Percentiles rank a stretch among this genome's conserved stretches.
phyloP scores from a whole-genome alignment of 2,797 vertebrate species.

The Halcyon badia region DNA sequence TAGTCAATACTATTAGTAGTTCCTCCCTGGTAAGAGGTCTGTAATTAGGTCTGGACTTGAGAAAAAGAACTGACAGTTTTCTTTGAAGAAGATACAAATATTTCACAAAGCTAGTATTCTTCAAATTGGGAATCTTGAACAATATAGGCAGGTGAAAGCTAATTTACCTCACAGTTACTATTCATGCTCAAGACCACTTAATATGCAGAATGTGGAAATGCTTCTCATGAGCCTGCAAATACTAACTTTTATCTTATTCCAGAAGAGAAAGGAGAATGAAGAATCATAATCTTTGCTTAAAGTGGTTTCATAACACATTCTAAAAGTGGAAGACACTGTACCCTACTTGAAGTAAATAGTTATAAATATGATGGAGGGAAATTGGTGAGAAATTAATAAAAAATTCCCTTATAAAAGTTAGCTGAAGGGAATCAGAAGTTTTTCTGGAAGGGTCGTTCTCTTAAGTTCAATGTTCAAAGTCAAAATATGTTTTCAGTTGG shows the following conservation, averaged over 20 bases:
- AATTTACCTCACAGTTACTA: background rate
- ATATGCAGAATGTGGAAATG: background rate
- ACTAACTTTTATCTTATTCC: background rate
- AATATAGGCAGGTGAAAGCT: background rate
- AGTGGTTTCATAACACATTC: background rate
- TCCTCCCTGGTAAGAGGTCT: background rate
- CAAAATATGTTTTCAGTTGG: background rate
- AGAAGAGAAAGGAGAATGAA: background rate
- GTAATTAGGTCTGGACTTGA: background rate
- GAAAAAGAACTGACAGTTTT: background rate
- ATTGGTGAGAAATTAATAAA: background rate
- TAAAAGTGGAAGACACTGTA: background rate
- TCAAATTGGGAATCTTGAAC: background rate
- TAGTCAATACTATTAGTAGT: background rate
- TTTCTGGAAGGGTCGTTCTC: background rate
- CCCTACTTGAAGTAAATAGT: background rate
- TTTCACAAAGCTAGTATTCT: background rate
- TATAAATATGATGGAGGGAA: background rate
- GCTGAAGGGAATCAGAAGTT: background rate
- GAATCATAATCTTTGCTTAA: background rate
- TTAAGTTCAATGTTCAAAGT: background rate
- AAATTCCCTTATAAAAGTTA: background rate
- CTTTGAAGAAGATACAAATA: background rate
- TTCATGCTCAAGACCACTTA: background rate
- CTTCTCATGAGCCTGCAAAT: rapidly evolving